phyloP scores from a whole-genome alignment of 2,888 invertebrate species.

The Clepsis dumicolana region DNA sequence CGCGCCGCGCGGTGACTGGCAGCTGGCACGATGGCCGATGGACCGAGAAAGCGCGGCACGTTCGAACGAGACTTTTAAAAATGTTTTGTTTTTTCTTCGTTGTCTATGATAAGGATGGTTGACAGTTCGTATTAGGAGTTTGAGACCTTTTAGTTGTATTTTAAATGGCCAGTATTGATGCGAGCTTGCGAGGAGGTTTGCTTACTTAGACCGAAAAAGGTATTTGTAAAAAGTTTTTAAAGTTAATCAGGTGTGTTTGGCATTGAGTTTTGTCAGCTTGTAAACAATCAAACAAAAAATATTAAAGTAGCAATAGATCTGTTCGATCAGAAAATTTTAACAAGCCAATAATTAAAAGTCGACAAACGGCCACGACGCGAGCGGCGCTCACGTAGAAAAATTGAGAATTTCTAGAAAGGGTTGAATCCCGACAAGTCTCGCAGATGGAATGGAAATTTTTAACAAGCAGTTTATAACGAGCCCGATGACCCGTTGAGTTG shows the following conservation, averaged over 20 bases:
- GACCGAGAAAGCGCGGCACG: conserved; percentile 84
- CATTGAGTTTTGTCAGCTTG: neutral
- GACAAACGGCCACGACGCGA: conserved; percentile 53
- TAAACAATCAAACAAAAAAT: conserved; percentile 24
- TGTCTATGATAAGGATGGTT: conserved; percentile 59
- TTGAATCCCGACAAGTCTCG: conserved; percentile 65
- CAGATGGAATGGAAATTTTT: conserved; percentile 84
- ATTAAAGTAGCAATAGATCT: conserved; percentile 48
- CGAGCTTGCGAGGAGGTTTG: neutral
- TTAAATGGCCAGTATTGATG: conserved; percentile 7
- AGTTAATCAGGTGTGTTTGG: neutral
- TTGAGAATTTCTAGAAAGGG: conserved; percentile 64
- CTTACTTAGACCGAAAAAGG: neutral
- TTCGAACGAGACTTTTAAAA: conserved; percentile 59
- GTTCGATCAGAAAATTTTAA: conserved; percentile 75
- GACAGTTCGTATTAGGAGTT: conserved; percentile 49
- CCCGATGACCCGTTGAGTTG: conserved; percentile 65
- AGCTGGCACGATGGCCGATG: conserved; percentile 84
- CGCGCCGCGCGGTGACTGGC: conserved; percentile 76
- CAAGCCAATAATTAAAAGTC: conserved; percentile 74
- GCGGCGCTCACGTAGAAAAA: conserved; percentile 61
- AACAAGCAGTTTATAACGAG: conserved; percentile 69
- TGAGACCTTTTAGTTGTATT: conserved; percentile 43
- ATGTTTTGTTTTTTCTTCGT: conserved; percentile 53
- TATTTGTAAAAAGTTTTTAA: neutral